A percentile compares a stretch with the other conserved stretches of the same genome.
Conservation (phyloP, 2,888 invertebrate genomes). For the Conistra vaccinii region DNA sequence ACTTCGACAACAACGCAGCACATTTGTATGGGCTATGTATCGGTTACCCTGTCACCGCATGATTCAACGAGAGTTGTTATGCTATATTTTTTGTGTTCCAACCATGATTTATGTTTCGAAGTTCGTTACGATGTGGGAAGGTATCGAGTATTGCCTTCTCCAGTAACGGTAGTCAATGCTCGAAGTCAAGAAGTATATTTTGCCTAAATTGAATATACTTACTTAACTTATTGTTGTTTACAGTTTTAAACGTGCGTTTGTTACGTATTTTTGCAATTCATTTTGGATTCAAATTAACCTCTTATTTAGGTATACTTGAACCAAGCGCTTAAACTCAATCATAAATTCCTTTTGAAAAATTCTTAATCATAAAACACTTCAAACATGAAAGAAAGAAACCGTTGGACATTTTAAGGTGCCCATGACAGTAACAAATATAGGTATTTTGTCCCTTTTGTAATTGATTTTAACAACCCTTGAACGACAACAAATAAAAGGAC, state of each 20-base stretch:
- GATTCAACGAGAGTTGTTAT: constrained; percentile 22
- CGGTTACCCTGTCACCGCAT: constrained; percentile 28
- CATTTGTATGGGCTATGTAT: constrained; percentile 51
- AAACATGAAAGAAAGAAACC: background rate
- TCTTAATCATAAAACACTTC: constrained; percentile 3
- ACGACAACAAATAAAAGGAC: background rate
- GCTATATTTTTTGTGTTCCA: constrained; percentile 36
- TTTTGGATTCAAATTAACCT: background rate
- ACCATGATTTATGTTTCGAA: constrained; percentile 45
- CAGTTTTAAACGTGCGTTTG: background rate
- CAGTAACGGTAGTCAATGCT: background rate
- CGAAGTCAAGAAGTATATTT: background rate
- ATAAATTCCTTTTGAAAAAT: constrained; percentile 1
- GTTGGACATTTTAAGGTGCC: background rate
- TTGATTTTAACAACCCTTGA: background rate
- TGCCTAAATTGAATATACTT: background rate
- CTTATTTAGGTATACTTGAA: background rate
- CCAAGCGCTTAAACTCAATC: background rate
- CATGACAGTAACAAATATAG: background rate
- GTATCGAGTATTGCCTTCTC: constrained; percentile 19
- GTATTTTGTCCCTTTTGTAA: background rate
- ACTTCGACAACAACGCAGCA: constrained; percentile 20
- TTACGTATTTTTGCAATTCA: background rate
- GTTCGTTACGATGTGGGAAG: constrained; percentile 14
- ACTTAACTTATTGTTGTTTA: background rate